Evolutionary conservation across 2,888 invertebrate genomes (phyloP).

Genomic region (Acrobasis suavella): DNA sequence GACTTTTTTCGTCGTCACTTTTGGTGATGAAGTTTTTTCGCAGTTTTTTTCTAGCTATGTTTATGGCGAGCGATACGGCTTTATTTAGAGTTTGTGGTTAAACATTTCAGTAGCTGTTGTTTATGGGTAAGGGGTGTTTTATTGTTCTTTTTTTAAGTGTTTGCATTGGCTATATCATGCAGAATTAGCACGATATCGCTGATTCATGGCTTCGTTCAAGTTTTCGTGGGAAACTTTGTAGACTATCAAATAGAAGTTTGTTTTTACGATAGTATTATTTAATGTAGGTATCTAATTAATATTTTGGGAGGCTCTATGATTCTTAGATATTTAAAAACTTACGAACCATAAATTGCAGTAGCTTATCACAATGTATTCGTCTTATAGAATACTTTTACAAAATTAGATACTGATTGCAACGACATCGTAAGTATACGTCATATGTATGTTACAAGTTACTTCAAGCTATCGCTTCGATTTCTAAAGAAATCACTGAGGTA

Average conservation of each 20-base stretch:
- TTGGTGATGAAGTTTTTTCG: conserved; percentile 73
- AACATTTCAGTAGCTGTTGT: conserved; percentile 75
- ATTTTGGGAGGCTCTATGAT: neutral
- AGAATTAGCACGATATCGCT: conserved; percentile 48
- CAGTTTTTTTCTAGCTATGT: conserved; percentile 67
- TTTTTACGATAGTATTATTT: neutral
- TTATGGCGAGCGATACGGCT: conserved; percentile 68
- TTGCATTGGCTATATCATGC: conserved; percentile 49
- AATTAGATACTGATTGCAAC: too few species aligned
- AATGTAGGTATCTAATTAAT: neutral
- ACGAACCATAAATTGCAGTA: too few species aligned
- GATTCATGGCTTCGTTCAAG: conserved; percentile 18
- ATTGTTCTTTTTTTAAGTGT: conserved; percentile 62
- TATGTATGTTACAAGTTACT: too few species aligned
- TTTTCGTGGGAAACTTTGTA: conserved; percentile 13
- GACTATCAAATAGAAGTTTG: neutral
- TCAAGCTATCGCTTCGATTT: too few species aligned
- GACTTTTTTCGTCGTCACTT: conserved; percentile 64
- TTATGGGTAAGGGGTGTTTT: conserved; percentile 70
- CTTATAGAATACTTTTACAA: too few species aligned
- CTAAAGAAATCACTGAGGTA: too few species aligned
- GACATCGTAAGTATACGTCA: too few species aligned
- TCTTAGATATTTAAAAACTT: too few species aligned
- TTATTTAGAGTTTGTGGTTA: conserved; percentile 76
- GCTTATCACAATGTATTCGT: too few species aligned